Evolutionary conservation across 2,888 invertebrate species (phyloP).

Genomic region (Stramonita haemastoma): DNA sequence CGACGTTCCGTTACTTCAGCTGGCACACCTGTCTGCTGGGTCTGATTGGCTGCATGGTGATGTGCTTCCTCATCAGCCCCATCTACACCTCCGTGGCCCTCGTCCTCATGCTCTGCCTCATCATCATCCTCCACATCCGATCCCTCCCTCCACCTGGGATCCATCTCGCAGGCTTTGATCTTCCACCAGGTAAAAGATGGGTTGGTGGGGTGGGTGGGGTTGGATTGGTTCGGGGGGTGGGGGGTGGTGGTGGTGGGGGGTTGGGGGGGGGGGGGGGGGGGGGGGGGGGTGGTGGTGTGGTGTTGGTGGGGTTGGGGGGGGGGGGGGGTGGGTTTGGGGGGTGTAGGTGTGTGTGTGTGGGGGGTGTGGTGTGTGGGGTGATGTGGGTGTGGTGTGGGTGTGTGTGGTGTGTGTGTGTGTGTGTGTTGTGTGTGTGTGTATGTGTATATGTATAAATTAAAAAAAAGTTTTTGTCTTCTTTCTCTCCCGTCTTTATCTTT

Average conservation of each 20-base stretch:
- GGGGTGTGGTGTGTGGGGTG: neutral
- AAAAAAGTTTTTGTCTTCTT: neutral
- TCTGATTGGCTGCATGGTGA: constrained; percentile 88
- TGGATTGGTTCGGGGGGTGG: neutral
- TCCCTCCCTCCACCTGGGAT: constrained; percentile 95
- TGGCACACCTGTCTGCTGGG: constrained; percentile 95
- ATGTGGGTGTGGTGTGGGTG: neutral
- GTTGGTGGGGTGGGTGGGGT: neutral
- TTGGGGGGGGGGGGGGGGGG: neutral
- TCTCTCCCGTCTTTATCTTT: neutral
- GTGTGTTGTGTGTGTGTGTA: neutral
- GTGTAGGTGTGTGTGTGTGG: neutral
- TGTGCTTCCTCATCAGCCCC: constrained; percentile 96
- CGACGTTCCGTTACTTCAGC: constrained; percentile 96
- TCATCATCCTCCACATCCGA: constrained; percentile 88
- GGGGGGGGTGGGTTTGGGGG: neutral
- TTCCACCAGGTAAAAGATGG: constrained; percentile 89
- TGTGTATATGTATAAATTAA: neutral
- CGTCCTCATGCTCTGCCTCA: constrained; percentile 90
- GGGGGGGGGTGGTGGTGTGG: neutral
- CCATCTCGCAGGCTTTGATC: constrained; percentile 98
- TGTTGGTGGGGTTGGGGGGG: neutral
- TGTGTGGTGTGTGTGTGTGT: neutral
- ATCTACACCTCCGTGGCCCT: constrained; percentile 93
- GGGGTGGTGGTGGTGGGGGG: neutral